Evolutionary conservation across 2,888 invertebrate species (phyloP).

Genomic region (Cataglyphis rosenhaueri): DNA sequence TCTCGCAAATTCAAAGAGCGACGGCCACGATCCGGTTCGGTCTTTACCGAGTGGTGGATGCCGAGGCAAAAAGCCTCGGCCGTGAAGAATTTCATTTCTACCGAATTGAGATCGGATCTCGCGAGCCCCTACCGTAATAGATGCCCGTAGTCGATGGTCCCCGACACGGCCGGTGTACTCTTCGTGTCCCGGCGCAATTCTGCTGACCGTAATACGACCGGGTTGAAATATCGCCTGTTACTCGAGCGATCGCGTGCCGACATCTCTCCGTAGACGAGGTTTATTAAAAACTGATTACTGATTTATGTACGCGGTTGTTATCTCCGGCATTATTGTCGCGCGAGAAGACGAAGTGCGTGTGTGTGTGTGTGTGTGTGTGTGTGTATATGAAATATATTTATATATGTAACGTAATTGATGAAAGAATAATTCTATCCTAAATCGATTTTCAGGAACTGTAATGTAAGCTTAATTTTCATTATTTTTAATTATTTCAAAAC

Average conservation of each 20-base stretch:
- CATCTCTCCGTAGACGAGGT: slow-evolving; percentile 22
- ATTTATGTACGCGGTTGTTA: slow-evolving; percentile 29
- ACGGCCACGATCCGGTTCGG: background rate
- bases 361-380: too few relatives aligned
- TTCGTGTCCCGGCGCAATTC: slow-evolving; percentile 17
- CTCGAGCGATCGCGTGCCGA: slow-evolving; percentile 31
- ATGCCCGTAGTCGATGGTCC: background rate
- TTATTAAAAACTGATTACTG: slow-evolving; percentile 49
- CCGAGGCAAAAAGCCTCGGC: slow-evolving; percentile 14
- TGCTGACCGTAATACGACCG: slow-evolving; percentile 34
- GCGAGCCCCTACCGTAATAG: background rate
- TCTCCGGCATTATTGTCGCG: background rate
- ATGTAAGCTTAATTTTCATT: background rate
- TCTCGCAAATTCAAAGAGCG: slow-evolving; percentile 38
- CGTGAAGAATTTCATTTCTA: slow-evolving; percentile 58
- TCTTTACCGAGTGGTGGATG: slow-evolving; percentile 14
- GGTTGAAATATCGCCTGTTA: slow-evolving; percentile 41
- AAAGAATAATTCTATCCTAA: background rate
- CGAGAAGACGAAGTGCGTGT: background rate
- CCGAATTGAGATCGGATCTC: slow-evolving; percentile 54
- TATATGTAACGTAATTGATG: slow-evolving; percentile 31
- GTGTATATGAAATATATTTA: background rate
- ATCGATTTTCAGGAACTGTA: background rate
- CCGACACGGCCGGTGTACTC: slow-evolving; percentile 1
- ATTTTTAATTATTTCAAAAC: background rate